Evolutionary conservation across 2,888 invertebrate species (phyloP).

Genomic region (Arge pagana): DNA sequence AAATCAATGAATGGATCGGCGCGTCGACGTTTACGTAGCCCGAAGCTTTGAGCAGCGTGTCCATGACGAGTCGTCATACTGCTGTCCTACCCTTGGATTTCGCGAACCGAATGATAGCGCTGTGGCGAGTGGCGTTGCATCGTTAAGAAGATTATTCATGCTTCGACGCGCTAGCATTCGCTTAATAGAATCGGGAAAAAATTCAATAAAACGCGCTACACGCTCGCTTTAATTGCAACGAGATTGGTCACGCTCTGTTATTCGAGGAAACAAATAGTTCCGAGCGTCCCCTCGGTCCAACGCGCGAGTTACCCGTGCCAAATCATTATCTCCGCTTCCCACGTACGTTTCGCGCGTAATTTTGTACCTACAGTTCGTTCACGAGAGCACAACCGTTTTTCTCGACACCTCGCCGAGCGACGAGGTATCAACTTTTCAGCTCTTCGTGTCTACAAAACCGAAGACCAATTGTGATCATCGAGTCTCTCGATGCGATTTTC

Average conservation of each 20-base stretch:
- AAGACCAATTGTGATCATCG: too few relatives aligned
- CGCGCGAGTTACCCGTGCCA: too few relatives aligned
- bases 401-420: too few relatives aligned
- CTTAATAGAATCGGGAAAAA: conserved; percentile 39
- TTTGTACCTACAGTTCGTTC: too few relatives aligned
- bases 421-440: too few relatives aligned
- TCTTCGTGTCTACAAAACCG: too few relatives aligned
- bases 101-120: conserved; percentile 25
- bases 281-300: too few relatives aligned
- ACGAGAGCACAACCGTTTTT: too few relatives aligned
- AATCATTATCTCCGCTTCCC: too few relatives aligned
- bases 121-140: conserved; percentile 6
- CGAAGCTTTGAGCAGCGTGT: conserved; percentile 1
- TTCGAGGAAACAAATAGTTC: too few relatives aligned
- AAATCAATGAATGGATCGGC: conserved; percentile 13
- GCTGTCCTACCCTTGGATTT: conserved; percentile 25
- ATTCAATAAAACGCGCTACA: conserved; percentile 39
- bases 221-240: conserved; percentile 37
- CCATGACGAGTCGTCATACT: conserved; percentile 14
- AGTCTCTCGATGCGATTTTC: too few relatives aligned
- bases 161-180: conserved; percentile 29
- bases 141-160: conserved; percentile 35
- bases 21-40: conserved; percentile 11
- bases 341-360: too few relatives aligned
- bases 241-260: conserved; percentile 16